These are phyloP conservation scores for Dinomys branickii DNA, from an alignment of 2,113 vertebrate genomes.

Conservation along the genomic window DNA sequence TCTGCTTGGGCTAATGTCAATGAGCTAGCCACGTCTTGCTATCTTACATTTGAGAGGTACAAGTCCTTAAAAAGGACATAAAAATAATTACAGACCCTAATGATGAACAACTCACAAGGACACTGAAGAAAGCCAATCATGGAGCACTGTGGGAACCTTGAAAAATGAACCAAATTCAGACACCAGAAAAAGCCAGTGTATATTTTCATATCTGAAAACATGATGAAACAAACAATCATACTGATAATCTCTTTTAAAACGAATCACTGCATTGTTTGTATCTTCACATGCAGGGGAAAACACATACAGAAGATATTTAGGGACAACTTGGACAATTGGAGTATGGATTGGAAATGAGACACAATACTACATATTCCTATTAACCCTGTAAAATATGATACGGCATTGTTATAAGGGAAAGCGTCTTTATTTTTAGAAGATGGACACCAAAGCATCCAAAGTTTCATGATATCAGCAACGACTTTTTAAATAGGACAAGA, in stretches of 20 bases:
- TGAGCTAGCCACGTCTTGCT: background rate
- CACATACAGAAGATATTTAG: background rate
- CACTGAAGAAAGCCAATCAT: background rate
- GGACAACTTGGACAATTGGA: background rate
- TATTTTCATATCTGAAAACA: background rate
- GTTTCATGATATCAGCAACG: background rate
- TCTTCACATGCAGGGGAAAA: background rate
- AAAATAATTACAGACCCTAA: background rate
- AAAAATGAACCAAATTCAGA: background rate
- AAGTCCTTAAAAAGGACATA: background rate
- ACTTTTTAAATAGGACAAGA: background rate
- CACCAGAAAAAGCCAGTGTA: background rate
- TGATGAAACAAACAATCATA: background rate
- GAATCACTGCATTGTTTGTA: background rate
- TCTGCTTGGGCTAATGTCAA: background rate
- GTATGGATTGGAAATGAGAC: background rate
- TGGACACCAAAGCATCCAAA: background rate
- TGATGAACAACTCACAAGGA: background rate
- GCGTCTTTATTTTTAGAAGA: background rate
- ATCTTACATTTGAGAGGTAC: background rate
- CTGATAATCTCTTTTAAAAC: background rate
- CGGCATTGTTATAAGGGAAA: background rate
- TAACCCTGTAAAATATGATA: background rate
- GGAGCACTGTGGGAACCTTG: background rate
- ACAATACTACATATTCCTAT: slow-evolving; percentile 19